Evolutionary conservation across 1,140 invertebrate genomes (phyloP), one percentile per base, ranked within the genome.

Genomic region (Meloidogyne chitwoodi): DNA sequence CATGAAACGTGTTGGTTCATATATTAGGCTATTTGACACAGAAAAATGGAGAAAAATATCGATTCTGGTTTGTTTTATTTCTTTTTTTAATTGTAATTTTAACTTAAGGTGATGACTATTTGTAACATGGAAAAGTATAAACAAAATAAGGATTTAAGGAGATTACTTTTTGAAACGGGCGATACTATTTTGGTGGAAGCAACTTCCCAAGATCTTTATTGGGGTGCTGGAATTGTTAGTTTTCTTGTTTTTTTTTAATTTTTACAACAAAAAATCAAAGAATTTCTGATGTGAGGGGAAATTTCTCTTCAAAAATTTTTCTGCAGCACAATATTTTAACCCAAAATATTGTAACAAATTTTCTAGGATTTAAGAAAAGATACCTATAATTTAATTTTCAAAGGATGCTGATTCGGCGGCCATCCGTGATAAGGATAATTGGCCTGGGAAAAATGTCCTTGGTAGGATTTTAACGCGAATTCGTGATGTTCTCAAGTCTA

Each of bases 151-250:
- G 24, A n/a, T 19, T 41, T 79, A 19, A 77, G 77, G 12, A 41
- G 22, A 19, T 38, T 34, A 31, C 77, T 79, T 38, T 79, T 79
- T 38, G 31, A 44, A 26, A 79, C 77, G 1, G 65, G 41, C 19
- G 77, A 67, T 8, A 79, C 77, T 4, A 44, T 74, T 22, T 64
- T 79, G 22, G 77, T 79, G 12, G 77, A 79, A 74, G 68, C 76
- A 26, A 79, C 26, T 26, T 64, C 77, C 1, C 24, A 26, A 56
- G 77, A 79, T 48, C 11, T 27, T 26, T 68, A 48, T 62, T 79
- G 77, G 77, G 77, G 77, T 12, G 44, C 73, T 38, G 77, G 77
- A 22, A n/a, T 79, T 24, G 48, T 69, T 41, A 48, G 44, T 48
- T 48, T 48, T 11, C 6, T 48, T 48, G 4, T 19, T 19, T 48